Conservation (phyloP, 1,140 invertebrate genomes). For the Lepidostoma basale region DNA sequence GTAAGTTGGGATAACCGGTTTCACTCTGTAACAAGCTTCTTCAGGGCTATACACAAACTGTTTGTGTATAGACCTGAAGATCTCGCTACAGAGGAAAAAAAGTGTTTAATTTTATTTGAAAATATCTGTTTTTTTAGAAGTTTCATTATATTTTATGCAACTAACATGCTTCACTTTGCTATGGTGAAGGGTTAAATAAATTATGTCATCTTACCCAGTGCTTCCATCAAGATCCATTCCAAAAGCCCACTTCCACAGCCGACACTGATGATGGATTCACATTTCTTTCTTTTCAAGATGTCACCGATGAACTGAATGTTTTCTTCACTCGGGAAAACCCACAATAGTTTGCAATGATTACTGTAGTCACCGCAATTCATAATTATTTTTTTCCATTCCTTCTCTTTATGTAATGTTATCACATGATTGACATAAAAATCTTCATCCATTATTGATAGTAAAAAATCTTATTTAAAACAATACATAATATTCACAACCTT, state of each 20-base stretch:
- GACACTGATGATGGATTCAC: slow-evolving; percentile 53
- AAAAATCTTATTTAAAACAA: background rate
- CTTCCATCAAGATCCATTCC: slow-evolving; percentile 57
- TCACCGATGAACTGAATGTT: slow-evolving; percentile 53
- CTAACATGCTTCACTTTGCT: background rate
- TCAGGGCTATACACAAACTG: too few relatives aligned
- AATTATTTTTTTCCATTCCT: slow-evolving; percentile 54
- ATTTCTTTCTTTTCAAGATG: slow-evolving; percentile 47
- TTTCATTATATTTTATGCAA: too few relatives aligned
- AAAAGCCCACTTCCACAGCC: slow-evolving; percentile 59
- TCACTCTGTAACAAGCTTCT: too few relatives aligned
- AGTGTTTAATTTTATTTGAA: too few relatives aligned
- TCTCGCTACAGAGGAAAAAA: too few relatives aligned
- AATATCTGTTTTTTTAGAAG: too few relatives aligned
- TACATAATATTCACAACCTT: too few relatives aligned
- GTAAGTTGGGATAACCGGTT: too few relatives aligned
- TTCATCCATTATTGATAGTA: background rate
- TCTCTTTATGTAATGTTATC: slow-evolving; percentile 30
- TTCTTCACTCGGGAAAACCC: slow-evolving; percentile 57
- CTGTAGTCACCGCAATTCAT: slow-evolving; percentile 51
- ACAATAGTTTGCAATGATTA: slow-evolving; percentile 54
- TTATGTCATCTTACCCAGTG: slow-evolving; percentile 49
- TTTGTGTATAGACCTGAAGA: too few relatives aligned
- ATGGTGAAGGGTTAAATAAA: background rate
- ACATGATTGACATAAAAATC: slow-evolving; percentile 16